These are phyloP conservation scores for Itoplectis maculator DNA, from an alignment of 2,888 invertebrate species.

Conservation along the genomic window DNA sequence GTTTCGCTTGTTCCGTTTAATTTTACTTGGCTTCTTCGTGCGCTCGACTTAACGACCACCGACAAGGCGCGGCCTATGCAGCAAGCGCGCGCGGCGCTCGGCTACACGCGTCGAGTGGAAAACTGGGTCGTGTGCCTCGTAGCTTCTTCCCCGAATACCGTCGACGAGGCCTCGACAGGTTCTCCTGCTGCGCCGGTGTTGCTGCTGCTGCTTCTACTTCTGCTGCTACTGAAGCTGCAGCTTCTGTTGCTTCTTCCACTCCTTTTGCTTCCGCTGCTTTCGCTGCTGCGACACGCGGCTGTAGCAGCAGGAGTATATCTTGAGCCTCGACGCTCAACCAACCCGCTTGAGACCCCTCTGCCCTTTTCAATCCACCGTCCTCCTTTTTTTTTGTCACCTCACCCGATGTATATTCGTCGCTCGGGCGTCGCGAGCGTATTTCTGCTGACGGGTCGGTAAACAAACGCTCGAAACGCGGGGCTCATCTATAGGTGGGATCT, in stretches of 20 bases:
- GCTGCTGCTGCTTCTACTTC: too few relatives aligned
- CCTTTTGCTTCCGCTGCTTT: too few relatives aligned
- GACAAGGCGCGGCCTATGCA: neutral
- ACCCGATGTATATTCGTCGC: too few relatives aligned
- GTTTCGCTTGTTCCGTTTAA: slow-evolving; percentile 8
- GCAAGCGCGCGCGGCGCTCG: neutral
- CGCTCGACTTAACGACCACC: slow-evolving; percentile 35
- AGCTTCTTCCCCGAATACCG: slow-evolving; percentile 22
- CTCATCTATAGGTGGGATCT: too few relatives aligned
- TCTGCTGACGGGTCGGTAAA: too few relatives aligned
- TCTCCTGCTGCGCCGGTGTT: too few relatives aligned
- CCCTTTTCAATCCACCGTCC: neutral
- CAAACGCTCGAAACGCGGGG: too few relatives aligned
- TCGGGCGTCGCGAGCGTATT: too few relatives aligned
- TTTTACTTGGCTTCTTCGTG: slow-evolving; percentile 36
- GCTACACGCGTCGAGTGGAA: slow-evolving; percentile 3
- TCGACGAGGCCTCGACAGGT: neutral
- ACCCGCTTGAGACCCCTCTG: neutral
- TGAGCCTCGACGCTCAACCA: slow-evolving; percentile 10
- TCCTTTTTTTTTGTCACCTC: neutral
- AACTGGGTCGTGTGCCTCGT: slow-evolving; percentile 52
- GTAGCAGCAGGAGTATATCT: too few relatives aligned
- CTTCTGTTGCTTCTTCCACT: too few relatives aligned
- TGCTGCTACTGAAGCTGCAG: too few relatives aligned
- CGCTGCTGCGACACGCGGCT: too few relatives aligned